Evolutionary conservation across 2,113 vertebrate genomes (phyloP).

Genomic region (Nansenia antarctica): DNA sequence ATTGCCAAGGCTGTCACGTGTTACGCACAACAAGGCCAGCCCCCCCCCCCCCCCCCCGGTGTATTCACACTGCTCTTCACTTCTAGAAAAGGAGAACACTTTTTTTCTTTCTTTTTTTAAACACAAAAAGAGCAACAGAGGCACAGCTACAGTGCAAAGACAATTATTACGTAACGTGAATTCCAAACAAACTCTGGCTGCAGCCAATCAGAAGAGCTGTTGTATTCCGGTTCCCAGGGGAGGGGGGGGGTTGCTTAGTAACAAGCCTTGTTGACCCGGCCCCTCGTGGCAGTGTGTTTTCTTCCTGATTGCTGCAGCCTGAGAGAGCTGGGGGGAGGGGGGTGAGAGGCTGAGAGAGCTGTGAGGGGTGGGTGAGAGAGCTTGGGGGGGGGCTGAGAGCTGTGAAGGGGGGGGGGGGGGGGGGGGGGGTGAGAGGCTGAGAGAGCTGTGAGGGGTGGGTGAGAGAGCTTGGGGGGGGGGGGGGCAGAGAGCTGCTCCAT

Average conservation of each 20-base stretch:
- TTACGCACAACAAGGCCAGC: too few species aligned
- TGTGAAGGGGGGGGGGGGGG: too few species aligned
- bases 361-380: slow-evolving; percentile 13
- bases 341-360: too few species aligned
- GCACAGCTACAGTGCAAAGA: slow-evolving; percentile 21
- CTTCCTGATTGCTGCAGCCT: slow-evolving; percentile 50
- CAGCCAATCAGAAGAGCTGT: slow-evolving; percentile 35
- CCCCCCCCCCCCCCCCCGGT: slow-evolving; percentile 34
- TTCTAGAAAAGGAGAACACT: not conserved
- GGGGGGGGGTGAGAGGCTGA: too few species aligned
- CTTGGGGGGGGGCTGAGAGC: too few species aligned
- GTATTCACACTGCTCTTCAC: slow-evolving; percentile 19
- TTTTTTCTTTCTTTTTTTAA: not conserved
- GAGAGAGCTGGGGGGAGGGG: too few species aligned
- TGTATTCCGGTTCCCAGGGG: slow-evolving; percentile 50
- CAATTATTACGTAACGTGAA: slow-evolving; percentile 58
- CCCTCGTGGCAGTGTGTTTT: slow-evolving; percentile 58
- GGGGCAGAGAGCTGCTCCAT: slow-evolving; percentile 38
- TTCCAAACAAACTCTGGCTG: slow-evolving; percentile 21
- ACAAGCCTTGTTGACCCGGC: slow-evolving; percentile 62
- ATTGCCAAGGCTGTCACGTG: slow-evolving; percentile 13
- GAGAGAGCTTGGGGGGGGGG: too few species aligned
- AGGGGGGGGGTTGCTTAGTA: slow-evolving; percentile 60
- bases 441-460: too few species aligned
- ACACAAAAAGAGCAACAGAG: slow-evolving; percentile 10